Conservation (phyloP, 2,888 invertebrate genomes). For the Tridacna crocea region DNA sequence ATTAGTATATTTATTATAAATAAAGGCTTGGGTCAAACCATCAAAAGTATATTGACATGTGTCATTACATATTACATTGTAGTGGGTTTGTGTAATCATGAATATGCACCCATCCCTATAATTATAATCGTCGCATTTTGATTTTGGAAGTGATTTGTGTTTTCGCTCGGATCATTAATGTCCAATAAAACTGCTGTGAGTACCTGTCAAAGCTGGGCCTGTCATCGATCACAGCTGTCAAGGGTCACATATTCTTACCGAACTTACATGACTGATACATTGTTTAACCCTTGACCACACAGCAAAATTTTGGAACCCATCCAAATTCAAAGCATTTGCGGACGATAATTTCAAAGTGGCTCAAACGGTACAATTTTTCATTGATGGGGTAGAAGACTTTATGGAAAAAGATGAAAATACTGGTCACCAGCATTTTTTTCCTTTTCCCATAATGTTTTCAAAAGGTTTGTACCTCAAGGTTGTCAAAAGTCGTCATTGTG, state of each 20-base stretch:
- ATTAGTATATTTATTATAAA: too few species aligned
- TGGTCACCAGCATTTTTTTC: too few species aligned
- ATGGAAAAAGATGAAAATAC: too few species aligned
- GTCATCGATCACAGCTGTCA: conserved; percentile 2
- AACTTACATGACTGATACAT: neutral
- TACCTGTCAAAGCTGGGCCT: conserved; percentile 5
- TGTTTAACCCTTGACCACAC: conserved; percentile 2
- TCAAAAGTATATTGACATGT: too few species aligned
- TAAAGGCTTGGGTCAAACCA: too few species aligned
- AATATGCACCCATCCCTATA: neutral
- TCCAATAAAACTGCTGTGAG: neutral
- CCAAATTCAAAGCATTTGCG: neutral
- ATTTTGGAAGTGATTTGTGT: neutral
- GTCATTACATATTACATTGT: too few species aligned
- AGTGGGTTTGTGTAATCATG: too few species aligned
- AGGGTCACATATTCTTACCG: conserved; percentile 6
- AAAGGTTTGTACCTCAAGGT: too few species aligned
- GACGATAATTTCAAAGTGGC: neutral
- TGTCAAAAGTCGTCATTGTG: too few species aligned
- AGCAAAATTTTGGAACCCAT: neutral
- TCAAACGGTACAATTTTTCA: too few species aligned
- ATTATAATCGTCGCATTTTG: conserved; percentile 8
- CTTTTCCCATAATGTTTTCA: too few species aligned
- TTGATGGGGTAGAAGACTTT: too few species aligned
- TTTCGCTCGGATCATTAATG: conserved; percentile 5